Percentiles rank a stretch among this genome's conserved stretches.
These are phyloP conservation scores for Hipparchia sbordonii DNA, from an alignment of 2,888 invertebrate species.

Conservation along the genomic window DNA sequence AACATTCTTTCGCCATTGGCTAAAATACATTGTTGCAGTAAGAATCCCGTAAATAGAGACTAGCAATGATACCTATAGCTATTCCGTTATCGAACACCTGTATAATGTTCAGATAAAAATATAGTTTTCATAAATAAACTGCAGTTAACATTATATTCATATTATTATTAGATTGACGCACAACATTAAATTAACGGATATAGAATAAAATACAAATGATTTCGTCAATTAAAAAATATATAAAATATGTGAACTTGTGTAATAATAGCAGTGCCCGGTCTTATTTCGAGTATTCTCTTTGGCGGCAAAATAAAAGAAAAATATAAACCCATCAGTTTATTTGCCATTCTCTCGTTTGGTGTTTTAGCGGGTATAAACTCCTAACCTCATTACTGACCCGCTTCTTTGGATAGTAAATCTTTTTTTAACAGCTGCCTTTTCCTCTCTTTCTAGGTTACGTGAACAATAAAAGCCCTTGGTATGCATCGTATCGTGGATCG, in stretches of 20 bases:
- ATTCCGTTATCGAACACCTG: no score
- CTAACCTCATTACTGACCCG: slow-evolving; percentile 38
- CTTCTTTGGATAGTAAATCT: slow-evolving; percentile 37
- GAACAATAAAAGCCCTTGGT: slow-evolving; percentile 18
- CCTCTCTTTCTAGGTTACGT: slow-evolving; percentile 31
- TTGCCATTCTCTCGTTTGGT: slow-evolving; percentile 32
- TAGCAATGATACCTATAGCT: accelerated
- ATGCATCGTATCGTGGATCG: slow-evolving; percentile 17
- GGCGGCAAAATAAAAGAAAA: slow-evolving; percentile 34
- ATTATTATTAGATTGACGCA: no score
- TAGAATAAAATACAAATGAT: no score
- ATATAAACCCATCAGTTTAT: slow-evolving; percentile 37
- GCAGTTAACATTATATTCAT: no score
- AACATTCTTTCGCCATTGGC: no score
- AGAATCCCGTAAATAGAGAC: no score
- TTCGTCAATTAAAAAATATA: no score
- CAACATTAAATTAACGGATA: no score
- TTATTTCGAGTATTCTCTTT: slow-evolving; percentile 31
- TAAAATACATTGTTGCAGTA: no score
- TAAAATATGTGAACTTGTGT: no score
- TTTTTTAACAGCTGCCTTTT: slow-evolving; percentile 36
- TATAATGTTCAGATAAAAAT: not conserved
- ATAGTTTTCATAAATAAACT: not conserved
- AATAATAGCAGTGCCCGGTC: not conserved
- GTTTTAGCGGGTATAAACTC: slow-evolving; percentile 38